Base-by-base conservation (phyloP, 2,797 vertebrate species). In the Poeciliopsis paucimaculata region DNA sequence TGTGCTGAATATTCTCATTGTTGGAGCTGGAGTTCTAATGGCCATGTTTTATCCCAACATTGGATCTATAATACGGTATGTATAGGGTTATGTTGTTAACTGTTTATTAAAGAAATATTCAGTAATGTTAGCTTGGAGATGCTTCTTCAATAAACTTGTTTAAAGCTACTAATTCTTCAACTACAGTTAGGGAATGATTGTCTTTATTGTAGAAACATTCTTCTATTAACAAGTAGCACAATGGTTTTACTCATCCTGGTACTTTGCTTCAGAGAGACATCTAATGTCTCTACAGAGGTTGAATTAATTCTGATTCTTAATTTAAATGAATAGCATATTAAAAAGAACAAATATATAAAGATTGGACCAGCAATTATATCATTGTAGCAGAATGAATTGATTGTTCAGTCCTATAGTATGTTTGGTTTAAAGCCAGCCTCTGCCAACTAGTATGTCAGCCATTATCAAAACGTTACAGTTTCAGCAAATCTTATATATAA, bases 41-140 rank as follows among this genome's bases (percentile, higher is more conserved):
- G 97, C 98, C 89, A 96, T 85, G 93, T 97, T 98, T 90, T 99
- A 97, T 89, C 97, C 98, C 46, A 98, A 99, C 86, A 99, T 99
- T 73, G 98, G 98, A 81, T 96, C 97, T 76, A 98, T 99, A 82
- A 98, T 99, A 93, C 96, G 98, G 98, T 99, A 92, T 15, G 72
- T 89, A 73, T 36, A 5, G 73, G 68, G 15, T 13, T 49, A 2
- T 60, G n/a, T 8, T 31, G 7, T 34, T 41, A 41, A 41, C 39
- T n/a, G 18, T 36, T 66, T 12, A 68, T 41, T 36, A 68, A 68
- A 16, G 1, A 66, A 36, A 36, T 39, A 23, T 23, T 18, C 20
- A 20, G 62, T 36, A 36, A 36, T 36, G 62, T 66, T 64, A 34
- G 28, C 60, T 31, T 34, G 6, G 60, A 16, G 60, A 34, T 62